Evolutionary conservation across 2,797 vertebrate species (phyloP).

Genomic region (Botia kubotai): DNA sequence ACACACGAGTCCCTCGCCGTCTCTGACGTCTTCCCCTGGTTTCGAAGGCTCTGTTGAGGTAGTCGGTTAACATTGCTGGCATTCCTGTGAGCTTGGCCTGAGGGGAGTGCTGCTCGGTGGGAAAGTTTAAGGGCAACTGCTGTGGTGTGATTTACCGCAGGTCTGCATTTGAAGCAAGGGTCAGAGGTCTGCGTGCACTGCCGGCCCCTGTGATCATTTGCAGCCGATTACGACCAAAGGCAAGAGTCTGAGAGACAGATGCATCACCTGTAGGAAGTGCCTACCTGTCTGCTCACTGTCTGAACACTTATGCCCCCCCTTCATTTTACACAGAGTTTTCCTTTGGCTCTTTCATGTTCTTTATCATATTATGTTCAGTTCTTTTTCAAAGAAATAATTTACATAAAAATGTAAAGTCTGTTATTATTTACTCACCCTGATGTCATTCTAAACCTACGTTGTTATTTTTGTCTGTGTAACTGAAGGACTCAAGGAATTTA

Average conservation of each 20-base stretch:
- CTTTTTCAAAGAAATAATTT: no score
- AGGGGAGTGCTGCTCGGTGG: constrained; percentile 82
- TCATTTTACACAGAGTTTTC: constrained; percentile 55
- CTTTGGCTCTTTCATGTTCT: constrained; percentile 37
- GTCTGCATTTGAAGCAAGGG: constrained; percentile 83
- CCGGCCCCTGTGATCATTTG: constrained; percentile 91
- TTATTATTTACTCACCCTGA: no score
- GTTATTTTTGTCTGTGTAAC: no score
- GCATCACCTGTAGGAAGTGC: constrained; percentile 75
- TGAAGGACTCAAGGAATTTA: no score
- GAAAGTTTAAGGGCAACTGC: constrained; percentile 31
- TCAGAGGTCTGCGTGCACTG: constrained; percentile 90
- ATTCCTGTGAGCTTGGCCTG: constrained; percentile 72
- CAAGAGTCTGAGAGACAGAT: constrained; percentile 72
- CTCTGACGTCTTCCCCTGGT: background rate
- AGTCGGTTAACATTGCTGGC: constrained; percentile 84
- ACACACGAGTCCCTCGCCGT: background rate
- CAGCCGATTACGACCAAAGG: constrained; percentile 81
- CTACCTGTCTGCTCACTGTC: constrained; percentile 55
- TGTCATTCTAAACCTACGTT: no score
- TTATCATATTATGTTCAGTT: no score
- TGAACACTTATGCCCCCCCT: background rate
- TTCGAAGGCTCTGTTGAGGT: constrained; percentile 67
- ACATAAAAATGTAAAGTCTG: no score
- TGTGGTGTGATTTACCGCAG: constrained; percentile 90